phyloP scores from a whole-genome alignment of 35 echinoderm and acorn worm genomes.

The Heliocidaris erythrogramma region DNA sequence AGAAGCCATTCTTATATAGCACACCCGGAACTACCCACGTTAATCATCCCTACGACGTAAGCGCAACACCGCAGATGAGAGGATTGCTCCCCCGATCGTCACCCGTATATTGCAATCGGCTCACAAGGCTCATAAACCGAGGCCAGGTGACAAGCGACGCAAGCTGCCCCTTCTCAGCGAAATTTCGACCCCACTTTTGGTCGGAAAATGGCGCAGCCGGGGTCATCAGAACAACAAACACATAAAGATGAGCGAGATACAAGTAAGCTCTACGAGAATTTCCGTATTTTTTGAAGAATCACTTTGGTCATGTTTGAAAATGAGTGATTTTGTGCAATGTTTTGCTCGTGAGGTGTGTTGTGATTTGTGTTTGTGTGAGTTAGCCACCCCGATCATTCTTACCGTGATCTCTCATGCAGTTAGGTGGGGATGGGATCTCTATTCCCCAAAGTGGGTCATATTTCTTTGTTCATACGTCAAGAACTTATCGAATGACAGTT shows the following conservation, averaged over 20 bases:
- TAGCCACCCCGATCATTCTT: conserved; percentile 12
- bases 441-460: conserved; percentile 54
- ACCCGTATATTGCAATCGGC: background rate
- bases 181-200: conserved; percentile 44
- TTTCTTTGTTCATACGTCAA: conserved; percentile 56
- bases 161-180: conserved; percentile 22
- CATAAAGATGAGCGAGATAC: conserved; percentile 24
- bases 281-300: background rate
- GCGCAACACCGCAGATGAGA: background rate
- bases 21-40: conserved; percentile 50
- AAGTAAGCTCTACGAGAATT: conserved; percentile 26
- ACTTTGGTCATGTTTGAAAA: background rate
- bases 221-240: conserved; percentile 38
- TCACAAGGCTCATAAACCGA: conserved; percentile 25
- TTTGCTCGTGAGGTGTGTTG: conserved; percentile 13
- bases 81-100: conserved; percentile 1
- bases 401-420: conserved; percentile 51
- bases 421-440: conserved; percentile 50
- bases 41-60: background rate
- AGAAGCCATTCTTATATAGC: conserved; percentile 26
- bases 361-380: conserved; percentile 43
- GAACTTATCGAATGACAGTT: conserved; percentile 49
- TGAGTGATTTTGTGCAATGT: background rate
- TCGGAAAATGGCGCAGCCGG: conserved; percentile 53
- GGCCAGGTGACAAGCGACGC: conserved; percentile 17